Evolutionary conservation across 1,140 invertebrate genomes (phyloP).

Genomic region (Bombus terrestris): DNA sequence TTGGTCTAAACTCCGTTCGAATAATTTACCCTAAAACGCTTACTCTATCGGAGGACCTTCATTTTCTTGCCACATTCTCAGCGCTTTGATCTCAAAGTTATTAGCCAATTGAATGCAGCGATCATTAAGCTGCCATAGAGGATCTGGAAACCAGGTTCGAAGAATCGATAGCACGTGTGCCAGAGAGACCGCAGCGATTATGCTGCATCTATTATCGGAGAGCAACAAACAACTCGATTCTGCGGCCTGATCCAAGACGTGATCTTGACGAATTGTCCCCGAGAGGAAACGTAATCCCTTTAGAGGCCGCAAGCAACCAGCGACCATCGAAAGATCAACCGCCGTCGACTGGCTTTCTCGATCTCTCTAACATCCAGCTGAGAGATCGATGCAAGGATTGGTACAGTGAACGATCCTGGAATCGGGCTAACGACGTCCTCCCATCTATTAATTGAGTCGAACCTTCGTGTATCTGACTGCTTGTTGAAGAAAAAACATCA

Average conservation of each 20-base stretch:
- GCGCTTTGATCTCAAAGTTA: background rate
- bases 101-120: background rate
- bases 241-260: conserved; percentile 5
- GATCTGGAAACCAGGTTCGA: background rate
- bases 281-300: background rate
- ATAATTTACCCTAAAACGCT: background rate
- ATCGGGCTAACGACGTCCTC: background rate
- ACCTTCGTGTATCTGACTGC: background rate
- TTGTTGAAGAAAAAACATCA: background rate
- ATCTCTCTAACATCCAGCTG: background rate
- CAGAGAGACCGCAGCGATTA: conserved; percentile 13
- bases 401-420: background rate
- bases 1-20: too few species aligned
- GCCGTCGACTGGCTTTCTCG: too few species aligned
- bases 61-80: background rate
- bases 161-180: conserved; percentile 19
- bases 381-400: background rate
- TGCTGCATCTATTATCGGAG: conserved; percentile 29
- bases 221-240: conserved; percentile 32
- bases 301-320: background rate
- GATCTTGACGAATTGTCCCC: conserved; percentile 35
- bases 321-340: conserved; percentile 13
- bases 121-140: background rate
- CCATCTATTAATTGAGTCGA: background rate
- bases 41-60: background rate